Evolutionary conservation across 92 coral and sea anemone genomes (phyloP).

Genomic region (Phenganax subtilis): DNA sequence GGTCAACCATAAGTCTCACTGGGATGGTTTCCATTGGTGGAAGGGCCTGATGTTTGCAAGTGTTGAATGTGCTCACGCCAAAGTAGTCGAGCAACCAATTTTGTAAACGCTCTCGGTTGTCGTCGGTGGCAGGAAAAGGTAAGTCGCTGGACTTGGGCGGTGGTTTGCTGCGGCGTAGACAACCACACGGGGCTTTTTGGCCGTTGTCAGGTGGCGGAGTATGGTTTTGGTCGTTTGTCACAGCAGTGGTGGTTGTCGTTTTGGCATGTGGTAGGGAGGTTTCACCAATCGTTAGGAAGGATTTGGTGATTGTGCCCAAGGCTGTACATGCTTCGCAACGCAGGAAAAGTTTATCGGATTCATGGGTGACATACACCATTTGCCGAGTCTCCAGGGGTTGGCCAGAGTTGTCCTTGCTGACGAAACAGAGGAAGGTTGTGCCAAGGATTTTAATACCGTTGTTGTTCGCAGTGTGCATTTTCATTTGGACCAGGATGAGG

Average conservation of each 20-base stretch:
- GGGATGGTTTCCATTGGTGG: too few relatives aligned
- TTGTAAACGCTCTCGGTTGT: background rate
- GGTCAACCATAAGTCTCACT: too few relatives aligned
- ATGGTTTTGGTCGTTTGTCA: background rate
- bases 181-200: too few relatives aligned
- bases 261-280: too few relatives aligned
- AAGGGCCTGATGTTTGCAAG: too few relatives aligned
- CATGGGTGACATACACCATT: slow-evolving; percentile 39
- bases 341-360: slow-evolving; percentile 29
- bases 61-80: too few relatives aligned
- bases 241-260: background rate
- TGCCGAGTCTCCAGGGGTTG: slow-evolving; percentile 45
- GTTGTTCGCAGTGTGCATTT: background rate
- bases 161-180: slow-evolving; percentile 22
- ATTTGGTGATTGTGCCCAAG: background rate
- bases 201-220: too few relatives aligned
- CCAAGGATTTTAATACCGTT: slow-evolving; percentile 14
- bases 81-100: too few relatives aligned
- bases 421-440: slow-evolving; percentile 48
- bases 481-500: background rate
- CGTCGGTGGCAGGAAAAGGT: slow-evolving; percentile 36
- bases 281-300: background rate
- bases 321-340: slow-evolving; percentile 10
- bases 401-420: slow-evolving; percentile 41
- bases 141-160: slow-evolving; percentile 43